Evolutionary conservation across 2,113 vertebrate species (phyloP).

Genomic region (Pavo muticus): DNA sequence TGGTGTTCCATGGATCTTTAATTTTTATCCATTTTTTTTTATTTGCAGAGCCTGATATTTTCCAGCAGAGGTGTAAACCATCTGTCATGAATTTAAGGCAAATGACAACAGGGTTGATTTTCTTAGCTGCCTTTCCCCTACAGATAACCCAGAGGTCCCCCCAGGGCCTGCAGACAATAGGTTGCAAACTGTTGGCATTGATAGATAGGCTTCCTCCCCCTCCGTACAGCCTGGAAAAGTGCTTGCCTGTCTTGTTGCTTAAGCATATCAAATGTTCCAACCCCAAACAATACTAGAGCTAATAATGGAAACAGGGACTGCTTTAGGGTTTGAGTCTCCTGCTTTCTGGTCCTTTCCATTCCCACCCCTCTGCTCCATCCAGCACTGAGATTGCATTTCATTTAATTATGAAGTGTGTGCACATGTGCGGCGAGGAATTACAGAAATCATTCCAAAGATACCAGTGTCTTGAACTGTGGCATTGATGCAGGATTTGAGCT

Average conservation of each 20-base stretch:
- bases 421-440: background rate
- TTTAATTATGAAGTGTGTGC: background rate
- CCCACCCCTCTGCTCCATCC: background rate
- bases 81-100: constrained; percentile 2
- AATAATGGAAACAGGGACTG: background rate
- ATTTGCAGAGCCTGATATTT: background rate
- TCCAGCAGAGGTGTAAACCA: background rate
- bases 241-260: constrained; percentile 16
- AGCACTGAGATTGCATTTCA: background rate
- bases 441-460: background rate
- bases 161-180: constrained; percentile 30
- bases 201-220: constrained; percentile 39
- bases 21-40: background rate
- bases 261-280: constrained; percentile 28
- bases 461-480: background rate
- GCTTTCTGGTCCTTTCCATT: background rate
- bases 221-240: constrained; percentile 20
- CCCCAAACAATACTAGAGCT: background rate
- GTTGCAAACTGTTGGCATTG: background rate
- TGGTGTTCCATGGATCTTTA: no score
- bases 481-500: background rate
- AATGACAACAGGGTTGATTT: background rate
- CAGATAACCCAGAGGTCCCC: constrained; percentile 18
- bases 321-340: background rate
- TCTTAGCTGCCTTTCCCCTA: constrained; percentile 5